Base-by-base conservation (phyloP, 2,888 invertebrate species). In the Agonopterix subpropinquella region DNA sequence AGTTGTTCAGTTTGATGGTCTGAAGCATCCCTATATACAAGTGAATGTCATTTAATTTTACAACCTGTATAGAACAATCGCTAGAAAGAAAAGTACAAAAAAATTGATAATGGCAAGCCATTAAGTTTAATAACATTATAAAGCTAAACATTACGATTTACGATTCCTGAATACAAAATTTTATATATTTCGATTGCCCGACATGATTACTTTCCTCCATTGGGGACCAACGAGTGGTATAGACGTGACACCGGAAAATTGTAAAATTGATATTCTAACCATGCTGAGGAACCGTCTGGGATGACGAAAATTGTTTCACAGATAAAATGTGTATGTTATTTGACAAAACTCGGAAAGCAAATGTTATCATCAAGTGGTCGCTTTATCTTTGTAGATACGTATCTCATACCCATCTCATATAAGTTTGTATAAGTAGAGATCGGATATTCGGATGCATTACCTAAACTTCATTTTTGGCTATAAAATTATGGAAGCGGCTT, bases 261-360 rank as follows among this genome's bases (percentile, higher is more conserved):
- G 85, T 82, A 76, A 82, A 83, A 82, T 86, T 85, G 80, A 79
- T 85, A 86, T 85, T 85, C 85, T 67, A 76, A 70, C 73, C 83
- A 70, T 81, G 84, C 70, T 79, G 76, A 75, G 70, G 73, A 75
- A 74, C 76, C 73, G 74, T 72, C 71, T 72, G 73, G 77, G 77
- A 81, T 78, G 79, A 82, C 79, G 73, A 80, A 83, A 83, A 81
- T 80, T 81, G 81, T 83, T 81, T 80, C 70, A 67, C 58, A 67
- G 69, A 77, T 75, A 73, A 76, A 79, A 74, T 75, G 67, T 37
- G n/a, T 73, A 67, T 62, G 64, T 67, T 62, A 70, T 67, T 73
- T 78, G 76, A 75, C 71, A 71, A 67, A 73, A 68, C 65, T 65
- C 65, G 57, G 57, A 2, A 39, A 9, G 39, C 4, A 39, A 39